These are phyloP conservation scores for Alsophila aescularia DNA, from an alignment of 2,888 invertebrate genomes.

Conservation along the genomic window DNA sequence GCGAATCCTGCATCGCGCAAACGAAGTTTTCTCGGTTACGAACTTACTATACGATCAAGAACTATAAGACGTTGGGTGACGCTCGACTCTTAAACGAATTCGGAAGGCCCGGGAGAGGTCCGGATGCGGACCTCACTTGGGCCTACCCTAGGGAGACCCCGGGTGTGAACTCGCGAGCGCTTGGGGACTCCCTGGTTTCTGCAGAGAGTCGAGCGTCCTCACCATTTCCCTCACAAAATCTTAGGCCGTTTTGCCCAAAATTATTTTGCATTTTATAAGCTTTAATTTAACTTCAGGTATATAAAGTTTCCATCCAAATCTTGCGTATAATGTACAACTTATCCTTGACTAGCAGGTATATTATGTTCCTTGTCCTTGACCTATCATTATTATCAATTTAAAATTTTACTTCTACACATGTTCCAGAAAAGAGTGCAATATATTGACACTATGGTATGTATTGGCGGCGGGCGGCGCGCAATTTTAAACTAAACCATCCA, in stretches of 20 bases:
- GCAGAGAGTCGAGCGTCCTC: neutral
- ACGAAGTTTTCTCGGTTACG: conserved; percentile 12
- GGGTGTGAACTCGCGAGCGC: neutral
- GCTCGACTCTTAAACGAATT: conserved; percentile 3
- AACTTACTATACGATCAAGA: neutral
- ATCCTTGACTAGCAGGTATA: too few relatives aligned
- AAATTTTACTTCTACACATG: too few relatives aligned
- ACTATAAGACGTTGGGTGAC: neutral
- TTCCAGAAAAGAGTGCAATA: too few relatives aligned
- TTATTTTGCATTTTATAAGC: neutral
- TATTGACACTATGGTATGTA: too few relatives aligned
- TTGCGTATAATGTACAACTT: too few relatives aligned
- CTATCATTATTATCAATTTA: too few relatives aligned
- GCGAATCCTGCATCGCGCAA: conserved; percentile 33
- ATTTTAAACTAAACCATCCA: too few relatives aligned
- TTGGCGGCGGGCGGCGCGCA: too few relatives aligned
- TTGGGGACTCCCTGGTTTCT: neutral
- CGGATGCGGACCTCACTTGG: neutral
- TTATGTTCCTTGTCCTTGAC: too few relatives aligned
- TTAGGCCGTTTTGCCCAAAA: neutral
- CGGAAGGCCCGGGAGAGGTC: neutral
- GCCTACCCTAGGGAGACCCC: neutral
- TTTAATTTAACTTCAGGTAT: too few relatives aligned
- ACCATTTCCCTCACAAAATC: neutral
- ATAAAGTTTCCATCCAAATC: too few relatives aligned